phyloP scores from a whole-genome alignment of 2,888 invertebrate genomes.

The Agrotis puta region DNA sequence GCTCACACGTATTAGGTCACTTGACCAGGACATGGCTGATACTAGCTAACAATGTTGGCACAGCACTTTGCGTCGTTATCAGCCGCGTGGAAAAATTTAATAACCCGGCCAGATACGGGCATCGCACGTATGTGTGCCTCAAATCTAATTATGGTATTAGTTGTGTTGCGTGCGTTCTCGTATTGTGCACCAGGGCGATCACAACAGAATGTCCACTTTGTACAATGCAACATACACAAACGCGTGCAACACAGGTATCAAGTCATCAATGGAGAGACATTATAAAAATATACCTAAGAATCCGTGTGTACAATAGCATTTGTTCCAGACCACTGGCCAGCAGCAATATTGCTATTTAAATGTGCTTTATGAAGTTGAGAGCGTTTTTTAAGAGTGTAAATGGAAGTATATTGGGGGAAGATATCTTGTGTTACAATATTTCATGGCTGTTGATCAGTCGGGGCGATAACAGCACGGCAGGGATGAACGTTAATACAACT shows the following conservation, averaged over 20 bases:
- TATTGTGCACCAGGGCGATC: neutral
- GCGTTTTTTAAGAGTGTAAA: neutral
- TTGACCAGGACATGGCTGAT: constrained; percentile 37
- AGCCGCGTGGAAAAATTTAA: constrained; percentile 48
- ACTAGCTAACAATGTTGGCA: constrained; percentile 40
- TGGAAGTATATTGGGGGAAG: no score
- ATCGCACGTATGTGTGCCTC: constrained; percentile 43
- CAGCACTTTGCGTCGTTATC: constrained; percentile 41
- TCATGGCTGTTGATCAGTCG: no score
- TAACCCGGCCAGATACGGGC: constrained; percentile 41
- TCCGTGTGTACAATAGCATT: neutral
- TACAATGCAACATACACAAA: neutral
- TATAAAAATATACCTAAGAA: neutral
- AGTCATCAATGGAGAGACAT: neutral
- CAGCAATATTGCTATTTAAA: neutral
- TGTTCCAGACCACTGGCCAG: neutral
- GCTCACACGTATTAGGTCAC: constrained; percentile 26
- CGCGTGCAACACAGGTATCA: neutral
- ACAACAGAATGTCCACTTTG: constrained; percentile 25
- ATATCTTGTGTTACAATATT: neutral
- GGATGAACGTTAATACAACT: no score
- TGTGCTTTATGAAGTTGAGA: no score
- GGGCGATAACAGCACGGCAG: no score
- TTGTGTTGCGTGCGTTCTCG: constrained; percentile 51
- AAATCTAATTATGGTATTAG: constrained; percentile 64